Evolutionary conservation across 2,797 vertebrate genomes (phyloP), one percentile per base, ranked within the genome.

Genomic region (Ptychadena robeensis): DNA sequence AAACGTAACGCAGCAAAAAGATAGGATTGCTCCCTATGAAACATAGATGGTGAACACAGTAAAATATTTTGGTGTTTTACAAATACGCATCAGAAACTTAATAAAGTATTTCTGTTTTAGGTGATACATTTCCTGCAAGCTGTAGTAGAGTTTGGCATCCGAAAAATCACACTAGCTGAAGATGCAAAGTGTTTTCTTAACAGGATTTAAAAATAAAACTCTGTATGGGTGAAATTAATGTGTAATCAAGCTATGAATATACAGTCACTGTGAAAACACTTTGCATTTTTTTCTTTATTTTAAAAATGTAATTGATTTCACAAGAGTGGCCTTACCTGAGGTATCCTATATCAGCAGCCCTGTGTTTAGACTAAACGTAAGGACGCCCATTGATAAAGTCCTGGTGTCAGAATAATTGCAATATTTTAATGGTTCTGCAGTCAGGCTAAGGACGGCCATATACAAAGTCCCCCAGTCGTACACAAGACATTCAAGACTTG

Each of bases 181-280:
- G 63, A 48, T 53, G 34, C 9, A 64, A 53, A 37, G 28, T 44
- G 14, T 67, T 67, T 67, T 68, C 31, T 68, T 69, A 57, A 77
- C 63, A 77, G 32, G 37, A 53, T 77, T 77, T 66, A 77, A 67
- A 77, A 79, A 79, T 68, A 79, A 57, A 25, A 35, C 37, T 27
- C 73, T n/a, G 1, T 66, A 35, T 35, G 0, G 27, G 44, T 28
- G 40, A 69, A 57, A 57, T 25, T 59, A 32, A 28, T 57, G 40
- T 34, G 28, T 68, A 35, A 9, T n/a, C n/a, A 15, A 15, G 35
- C 61, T 76, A 76, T 53, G 75, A 35, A 34, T 78, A 68, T 27
- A 78, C 30, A 32, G n/a, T 57, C 40, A 27, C 48, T 32, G 37
- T 22, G 31, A 25, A 31, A 48, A 77, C 63, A 67, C 37, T 67